Conservation (phyloP, 1,140 invertebrate species). For the Drosophila ohnishii region DNA sequence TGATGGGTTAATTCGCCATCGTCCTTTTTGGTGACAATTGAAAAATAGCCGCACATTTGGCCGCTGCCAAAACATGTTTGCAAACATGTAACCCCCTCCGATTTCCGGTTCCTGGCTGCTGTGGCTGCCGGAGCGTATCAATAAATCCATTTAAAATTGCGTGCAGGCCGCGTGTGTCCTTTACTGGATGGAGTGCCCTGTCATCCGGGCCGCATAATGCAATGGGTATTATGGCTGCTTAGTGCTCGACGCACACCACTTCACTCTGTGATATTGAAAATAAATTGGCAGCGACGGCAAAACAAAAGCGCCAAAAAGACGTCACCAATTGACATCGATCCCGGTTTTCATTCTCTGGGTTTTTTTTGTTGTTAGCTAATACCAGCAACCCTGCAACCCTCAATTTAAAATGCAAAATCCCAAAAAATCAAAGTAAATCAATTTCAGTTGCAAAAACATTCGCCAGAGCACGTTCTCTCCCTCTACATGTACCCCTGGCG, state of each 20-base stretch:
- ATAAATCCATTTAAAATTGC: constrained; percentile 82
- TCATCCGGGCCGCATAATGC: constrained; percentile 62
- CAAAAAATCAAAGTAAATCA: constrained; percentile 82
- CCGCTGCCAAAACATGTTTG: constrained; percentile 71
- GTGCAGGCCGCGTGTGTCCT: constrained; percentile 67
- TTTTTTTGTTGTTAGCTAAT: constrained; percentile 17
- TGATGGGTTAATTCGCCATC: constrained; percentile 50
- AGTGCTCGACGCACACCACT: constrained; percentile 44
- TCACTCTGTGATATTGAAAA: constrained; percentile 61
- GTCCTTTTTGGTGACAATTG: constrained; percentile 71
- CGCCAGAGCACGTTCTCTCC: constrained; percentile 30
- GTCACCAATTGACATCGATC: constrained; percentile 71
- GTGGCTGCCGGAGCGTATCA: constrained; percentile 69
- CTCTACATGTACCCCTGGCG: constrained; percentile 10
- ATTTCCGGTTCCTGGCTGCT: constrained; percentile 11
- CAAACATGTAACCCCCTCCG: constrained; percentile 67
- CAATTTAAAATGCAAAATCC: constrained; percentile 81
- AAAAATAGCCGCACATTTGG: constrained; percentile 74
- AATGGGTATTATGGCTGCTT: constrained; percentile 80
- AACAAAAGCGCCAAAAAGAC: constrained; percentile 71
- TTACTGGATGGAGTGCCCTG: constrained; percentile 56
- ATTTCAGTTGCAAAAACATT: constrained; percentile 75
- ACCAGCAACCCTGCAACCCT: constrained; percentile 52
- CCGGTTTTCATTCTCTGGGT: constrained; percentile 4
- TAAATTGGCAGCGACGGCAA: constrained; percentile 77